Evolutionary conservation across 2,797 vertebrate species (phyloP).

Genomic region (Halcyon smyrnensis): DNA sequence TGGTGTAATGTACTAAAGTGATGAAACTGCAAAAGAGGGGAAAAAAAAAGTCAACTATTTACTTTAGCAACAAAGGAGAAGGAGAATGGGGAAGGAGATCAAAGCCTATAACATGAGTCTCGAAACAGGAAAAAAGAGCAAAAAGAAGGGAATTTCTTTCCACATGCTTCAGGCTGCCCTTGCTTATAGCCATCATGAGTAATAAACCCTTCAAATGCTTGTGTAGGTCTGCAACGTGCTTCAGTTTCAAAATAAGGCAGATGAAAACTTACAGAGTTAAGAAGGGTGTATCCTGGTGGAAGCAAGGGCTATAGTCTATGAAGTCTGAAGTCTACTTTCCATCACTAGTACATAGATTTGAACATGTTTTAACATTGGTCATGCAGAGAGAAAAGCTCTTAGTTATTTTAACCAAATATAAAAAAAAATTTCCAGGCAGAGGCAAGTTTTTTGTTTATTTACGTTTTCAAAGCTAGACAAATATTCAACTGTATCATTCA

Average conservation of each 20-base stretch:
- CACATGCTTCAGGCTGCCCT: not conserved
- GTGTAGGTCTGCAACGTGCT: not conserved
- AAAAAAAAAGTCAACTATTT: slow-evolving; percentile 46
- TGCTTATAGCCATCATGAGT: not conserved
- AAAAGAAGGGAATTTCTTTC: slow-evolving; percentile 38
- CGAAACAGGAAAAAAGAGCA: slow-evolving; percentile 14
- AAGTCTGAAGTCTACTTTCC: slow-evolving; percentile 15
- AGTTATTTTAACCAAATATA: not conserved
- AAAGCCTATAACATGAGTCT: slow-evolving; percentile 67
- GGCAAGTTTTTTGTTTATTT: slow-evolving; percentile 57
- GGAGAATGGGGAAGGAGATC: slow-evolving; percentile 63
- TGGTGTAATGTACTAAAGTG: slow-evolving; percentile 72
- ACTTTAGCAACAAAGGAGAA: slow-evolving; percentile 62
- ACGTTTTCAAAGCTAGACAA: slow-evolving; percentile 11
- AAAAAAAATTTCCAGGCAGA: not conserved
- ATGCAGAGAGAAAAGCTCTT: not conserved
- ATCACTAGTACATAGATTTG: not conserved
- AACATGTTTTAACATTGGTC: not conserved
- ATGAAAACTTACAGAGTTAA: not conserved
- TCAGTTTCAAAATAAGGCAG: not conserved
- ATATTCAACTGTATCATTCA: slow-evolving; percentile 20
- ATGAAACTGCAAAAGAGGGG: slow-evolving; percentile 72
- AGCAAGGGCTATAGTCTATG: not conserved
- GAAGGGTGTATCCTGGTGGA: not conserved
- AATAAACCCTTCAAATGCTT: slow-evolving; percentile 5